Percentiles rank a stretch among this genome's conserved stretches.
Conservation (phyloP, 2,113 vertebrate genomes). For the Aldabrachelys gigantea region DNA sequence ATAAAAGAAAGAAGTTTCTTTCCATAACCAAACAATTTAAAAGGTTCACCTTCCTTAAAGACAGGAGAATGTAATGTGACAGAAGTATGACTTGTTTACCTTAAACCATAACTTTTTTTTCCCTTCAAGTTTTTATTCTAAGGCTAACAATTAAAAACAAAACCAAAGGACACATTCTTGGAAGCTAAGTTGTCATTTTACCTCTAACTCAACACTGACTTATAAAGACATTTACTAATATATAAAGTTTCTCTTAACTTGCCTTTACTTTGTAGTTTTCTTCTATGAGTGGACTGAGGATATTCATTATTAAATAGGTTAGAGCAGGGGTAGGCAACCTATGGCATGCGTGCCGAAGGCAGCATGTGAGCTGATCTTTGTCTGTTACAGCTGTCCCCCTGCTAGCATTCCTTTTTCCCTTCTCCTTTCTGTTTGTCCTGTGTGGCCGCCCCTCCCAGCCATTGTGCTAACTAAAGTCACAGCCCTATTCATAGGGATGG, state of each 20-base stretch:
- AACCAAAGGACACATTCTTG: conserved; percentile 58
- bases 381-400: too few species aligned
- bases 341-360: too few species aligned
- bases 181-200: conserved; percentile 83
- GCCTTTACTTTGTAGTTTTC: conserved; percentile 73
- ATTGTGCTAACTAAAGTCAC: too few species aligned
- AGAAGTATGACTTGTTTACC: conserved; percentile 78
- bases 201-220: conserved; percentile 81
- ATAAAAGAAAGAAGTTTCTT: conserved; percentile 78
- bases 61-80: conserved; percentile 83
- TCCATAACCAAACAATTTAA: conserved; percentile 82
- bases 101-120: conserved; percentile 83
- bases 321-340: background rate
- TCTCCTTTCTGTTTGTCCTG: too few species aligned
- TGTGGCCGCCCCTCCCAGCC: too few species aligned
- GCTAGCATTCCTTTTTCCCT: too few species aligned
- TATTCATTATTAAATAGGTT: conserved; percentile 36
- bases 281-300: conserved; percentile 77
- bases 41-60: conserved; percentile 79
- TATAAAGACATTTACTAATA: conserved; percentile 81
- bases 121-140: conserved; percentile 70
- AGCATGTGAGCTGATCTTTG: too few species aligned
- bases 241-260: conserved; percentile 75
- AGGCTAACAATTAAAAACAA: conserved; percentile 79
- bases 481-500: too few species aligned